A percentile compares a stretch with the other conserved stretches of the same genome.
Conservation (phyloP, 1,140 invertebrate genomes). For the Homarus americanus region DNA sequence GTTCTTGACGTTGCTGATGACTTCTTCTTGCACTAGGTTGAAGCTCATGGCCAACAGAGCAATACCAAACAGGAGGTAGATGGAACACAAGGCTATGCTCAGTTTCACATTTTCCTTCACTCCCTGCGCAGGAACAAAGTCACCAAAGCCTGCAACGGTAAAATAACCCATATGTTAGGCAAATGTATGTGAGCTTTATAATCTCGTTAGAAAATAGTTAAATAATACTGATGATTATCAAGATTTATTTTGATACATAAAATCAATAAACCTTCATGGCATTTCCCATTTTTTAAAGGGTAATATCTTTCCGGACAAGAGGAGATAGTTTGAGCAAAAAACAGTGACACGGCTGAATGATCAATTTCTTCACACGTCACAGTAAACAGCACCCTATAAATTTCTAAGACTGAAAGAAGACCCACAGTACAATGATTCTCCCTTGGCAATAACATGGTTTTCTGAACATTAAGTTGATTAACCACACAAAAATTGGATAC, state of each 20-base stretch:
- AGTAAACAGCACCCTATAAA: too few species aligned
- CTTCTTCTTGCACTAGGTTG: slow-evolving; percentile 96
- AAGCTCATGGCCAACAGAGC: slow-evolving; percentile 99
- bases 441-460: too few species aligned
- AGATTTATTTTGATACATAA: not conserved
- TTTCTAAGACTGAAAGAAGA: too few species aligned
- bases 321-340: too few species aligned
- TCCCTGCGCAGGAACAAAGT: slow-evolving; percentile 93
- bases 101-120: slow-evolving; percentile 81
- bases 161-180: not conserved
- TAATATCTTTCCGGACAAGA: too few species aligned
- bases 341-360: too few species aligned
- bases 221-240: not conserved
- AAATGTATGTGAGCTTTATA: not conserved
- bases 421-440: too few species aligned
- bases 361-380: too few species aligned
- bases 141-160: slow-evolving; percentile 85
- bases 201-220: not conserved
- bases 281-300: too few species aligned
- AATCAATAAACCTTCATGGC: not conserved
- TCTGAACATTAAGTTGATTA: too few species aligned
- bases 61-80: slow-evolving; percentile 97
- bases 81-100: slow-evolving; percentile 91
- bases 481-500: too few species aligned
- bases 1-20: slow-evolving; percentile 90